Percentiles rank a stretch among this genome's conserved stretches.
Conservation (phyloP, 2,888 invertebrate species). For the Polia nebulosa region DNA sequence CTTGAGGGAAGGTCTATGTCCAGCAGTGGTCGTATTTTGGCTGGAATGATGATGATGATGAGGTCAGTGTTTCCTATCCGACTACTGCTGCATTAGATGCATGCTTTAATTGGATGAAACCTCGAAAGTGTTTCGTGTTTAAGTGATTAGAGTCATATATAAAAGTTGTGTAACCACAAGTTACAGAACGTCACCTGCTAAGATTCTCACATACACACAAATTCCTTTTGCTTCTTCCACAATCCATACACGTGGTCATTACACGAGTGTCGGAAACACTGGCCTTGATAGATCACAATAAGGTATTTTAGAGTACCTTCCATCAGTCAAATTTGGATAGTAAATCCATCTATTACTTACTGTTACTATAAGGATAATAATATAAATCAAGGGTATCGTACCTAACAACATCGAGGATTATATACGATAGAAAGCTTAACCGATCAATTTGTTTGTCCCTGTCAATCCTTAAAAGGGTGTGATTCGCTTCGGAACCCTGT, state of each 20-base stretch:
- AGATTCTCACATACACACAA: neutral
- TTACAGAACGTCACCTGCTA: neutral
- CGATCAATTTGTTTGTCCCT: conserved; percentile 19
- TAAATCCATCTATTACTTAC: conserved; percentile 12
- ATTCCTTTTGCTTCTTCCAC: neutral
- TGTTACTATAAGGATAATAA: neutral
- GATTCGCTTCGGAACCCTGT: conserved; percentile 26
- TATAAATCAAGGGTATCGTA: conserved; percentile 9
- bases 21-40: too few relatives aligned
- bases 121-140: too few relatives aligned
- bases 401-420: conserved; percentile 20
- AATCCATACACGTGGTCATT: neutral
- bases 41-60: too few relatives aligned
- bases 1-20: too few relatives aligned
- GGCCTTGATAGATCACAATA: neutral
- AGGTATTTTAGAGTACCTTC: neutral
- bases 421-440: conserved; percentile 27
- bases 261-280: too few relatives aligned
- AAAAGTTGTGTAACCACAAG: too few relatives aligned
- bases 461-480: conserved; percentile 26
- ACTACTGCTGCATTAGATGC: too few relatives aligned
- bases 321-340: neutral
- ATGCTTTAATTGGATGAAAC: too few relatives aligned
- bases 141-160: too few relatives aligned
- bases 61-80: too few relatives aligned